phyloP scores from a whole-genome alignment of 2,797 vertebrate genomes.

The Girardinus metallicus region DNA sequence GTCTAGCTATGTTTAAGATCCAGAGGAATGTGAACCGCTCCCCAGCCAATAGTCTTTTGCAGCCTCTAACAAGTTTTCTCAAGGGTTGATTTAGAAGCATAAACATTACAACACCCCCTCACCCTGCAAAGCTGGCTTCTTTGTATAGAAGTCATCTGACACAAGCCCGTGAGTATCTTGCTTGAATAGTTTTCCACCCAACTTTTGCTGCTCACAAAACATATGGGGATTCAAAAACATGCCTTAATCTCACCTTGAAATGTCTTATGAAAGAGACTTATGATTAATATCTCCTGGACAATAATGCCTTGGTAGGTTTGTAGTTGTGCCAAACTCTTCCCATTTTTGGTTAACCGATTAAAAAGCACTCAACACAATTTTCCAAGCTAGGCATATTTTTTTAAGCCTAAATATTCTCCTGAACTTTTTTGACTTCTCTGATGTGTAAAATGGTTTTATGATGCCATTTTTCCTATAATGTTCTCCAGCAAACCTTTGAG shows the following conservation, averaged over 20 bases:
- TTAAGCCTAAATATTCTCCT: background rate
- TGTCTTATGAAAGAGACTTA: background rate
- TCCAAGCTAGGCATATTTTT: background rate
- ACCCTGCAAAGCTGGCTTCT: background rate
- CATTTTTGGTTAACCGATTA: background rate
- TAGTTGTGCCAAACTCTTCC: background rate
- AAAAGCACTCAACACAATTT: background rate
- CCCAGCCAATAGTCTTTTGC: background rate
- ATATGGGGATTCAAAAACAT: background rate
- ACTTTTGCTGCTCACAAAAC: background rate
- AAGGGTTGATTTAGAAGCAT: background rate
- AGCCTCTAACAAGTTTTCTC: background rate
- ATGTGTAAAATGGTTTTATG: background rate
- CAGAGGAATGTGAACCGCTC: background rate
- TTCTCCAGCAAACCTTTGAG: background rate
- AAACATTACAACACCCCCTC: background rate
- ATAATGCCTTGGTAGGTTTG: background rate
- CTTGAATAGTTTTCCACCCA: background rate
- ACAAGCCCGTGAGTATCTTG: background rate
- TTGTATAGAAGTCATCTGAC: background rate
- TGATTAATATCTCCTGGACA: background rate
- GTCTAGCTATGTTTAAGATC: background rate
- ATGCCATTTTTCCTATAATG: background rate
- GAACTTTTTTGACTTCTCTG: background rate
- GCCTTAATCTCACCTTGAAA: background rate